Percentiles rank a stretch among this genome's conserved stretches.
Evolutionary conservation across 1,140 invertebrate genomes (phyloP).

Genomic region (Monochamus saltuarius): DNA sequence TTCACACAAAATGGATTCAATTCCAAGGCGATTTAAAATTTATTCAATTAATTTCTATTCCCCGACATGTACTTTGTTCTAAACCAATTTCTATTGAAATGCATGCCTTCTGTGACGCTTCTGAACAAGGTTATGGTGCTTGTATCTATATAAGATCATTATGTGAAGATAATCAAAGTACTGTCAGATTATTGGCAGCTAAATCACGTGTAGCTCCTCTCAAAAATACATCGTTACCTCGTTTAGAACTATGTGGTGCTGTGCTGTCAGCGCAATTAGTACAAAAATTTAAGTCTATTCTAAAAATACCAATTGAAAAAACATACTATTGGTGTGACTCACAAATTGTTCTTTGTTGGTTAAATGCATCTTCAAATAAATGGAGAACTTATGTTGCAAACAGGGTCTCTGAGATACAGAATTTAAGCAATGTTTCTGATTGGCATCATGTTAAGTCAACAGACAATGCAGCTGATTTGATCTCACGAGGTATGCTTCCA

Average conservation of each 20-base stretch:
- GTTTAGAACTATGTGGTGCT: slow-evolving; percentile 54
- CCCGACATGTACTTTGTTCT: too few species aligned
- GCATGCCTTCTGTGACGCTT: slow-evolving; percentile 49
- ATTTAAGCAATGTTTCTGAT: too few species aligned
- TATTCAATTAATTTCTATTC: too few species aligned
- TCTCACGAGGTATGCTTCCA: slow-evolving; percentile 5
- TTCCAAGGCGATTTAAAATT: slow-evolving; percentile 12
- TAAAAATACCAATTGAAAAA: too few species aligned
- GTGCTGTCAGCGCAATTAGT: slow-evolving; percentile 36
- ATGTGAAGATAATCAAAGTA: slow-evolving; percentile 3
- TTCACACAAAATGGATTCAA: too few species aligned
- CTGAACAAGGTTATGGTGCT: slow-evolving; percentile 44
- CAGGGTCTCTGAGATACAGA: too few species aligned
- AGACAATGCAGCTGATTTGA: background rate
- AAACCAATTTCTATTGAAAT: slow-evolving; percentile 28
- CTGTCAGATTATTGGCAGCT: slow-evolving; percentile 41
- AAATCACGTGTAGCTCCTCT: slow-evolving; percentile 54
- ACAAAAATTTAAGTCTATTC: slow-evolving; percentile 10
- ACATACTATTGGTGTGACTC: too few species aligned
- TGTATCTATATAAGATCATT: slow-evolving; percentile 40
- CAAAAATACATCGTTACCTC: slow-evolving; percentile 51
- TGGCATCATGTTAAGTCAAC: too few species aligned
- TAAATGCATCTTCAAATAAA: too few species aligned
- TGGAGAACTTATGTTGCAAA: too few species aligned
- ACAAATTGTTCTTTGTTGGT: too few species aligned